Evolutionary conservation across 1,140 invertebrate species (phyloP), one percentile per base, ranked within the genome.

Genomic region (Rhyacophila brunnea): DNA sequence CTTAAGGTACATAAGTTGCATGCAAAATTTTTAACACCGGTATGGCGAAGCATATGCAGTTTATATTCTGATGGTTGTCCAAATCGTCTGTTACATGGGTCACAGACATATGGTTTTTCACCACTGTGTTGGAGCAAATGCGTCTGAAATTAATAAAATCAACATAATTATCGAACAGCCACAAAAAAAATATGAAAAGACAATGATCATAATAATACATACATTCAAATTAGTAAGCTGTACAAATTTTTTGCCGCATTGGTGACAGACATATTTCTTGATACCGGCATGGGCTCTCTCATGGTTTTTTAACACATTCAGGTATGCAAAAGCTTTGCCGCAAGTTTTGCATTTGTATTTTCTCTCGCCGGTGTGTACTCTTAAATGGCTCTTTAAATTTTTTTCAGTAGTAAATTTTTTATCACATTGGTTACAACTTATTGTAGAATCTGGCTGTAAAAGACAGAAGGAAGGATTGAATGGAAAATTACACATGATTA

Each of bases 301-400:
- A 20, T 65, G 63, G 23, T 61, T 61, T 32, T 65, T 65, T 6
- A 65, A 35, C 7, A 61, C 58, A 34, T 65, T 61, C 11, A 61
- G 46, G 49, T 78, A 78, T 2, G 71, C 73, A 62, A 92, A 92
- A 45, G 82, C 74, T 68, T 89, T 83, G 32, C 87, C 87, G 71
- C 91, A 93, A 49, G 83, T 82, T 23, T 83, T 81, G 73, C 91
- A 93, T 62, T 88, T 85, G 71, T 90, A 92, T 72, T 90, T 87
- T 57, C 90, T 82, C 70, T 90, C 88, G 57, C 90, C 89, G 17
- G 85, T 85, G 71, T 93, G 90, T 0, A 88, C 91, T 2, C 90
- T 84, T 35, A 88, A 74, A 72, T 93, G 91, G 36, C 89, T 75
- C 54, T 71, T 70, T 1, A 79, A 64, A 56, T 71, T 76, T 6